Conservation (phyloP, 2,113 vertebrate species). For the Notarius lentiginosus region DNA sequence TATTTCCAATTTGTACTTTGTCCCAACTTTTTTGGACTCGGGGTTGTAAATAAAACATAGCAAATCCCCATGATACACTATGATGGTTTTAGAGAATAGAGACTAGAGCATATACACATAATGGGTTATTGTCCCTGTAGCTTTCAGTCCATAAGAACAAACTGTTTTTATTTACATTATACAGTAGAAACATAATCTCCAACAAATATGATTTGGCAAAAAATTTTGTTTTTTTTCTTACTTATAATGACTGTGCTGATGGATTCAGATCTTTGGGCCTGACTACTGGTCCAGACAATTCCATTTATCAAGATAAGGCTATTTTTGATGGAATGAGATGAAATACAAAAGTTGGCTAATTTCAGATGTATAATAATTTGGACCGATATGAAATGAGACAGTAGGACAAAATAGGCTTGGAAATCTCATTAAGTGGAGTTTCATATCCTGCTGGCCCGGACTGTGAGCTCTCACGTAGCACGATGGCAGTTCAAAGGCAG, state of each 20-base stretch:
- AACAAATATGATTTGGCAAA: neutral
- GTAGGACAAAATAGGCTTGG: constrained; percentile 31
- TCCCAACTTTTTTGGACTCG: no score
- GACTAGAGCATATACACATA: no score
- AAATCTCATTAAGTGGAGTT: constrained; percentile 43
- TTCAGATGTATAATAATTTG: constrained; percentile 29
- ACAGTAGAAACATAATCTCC: neutral
- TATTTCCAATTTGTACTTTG: no score
- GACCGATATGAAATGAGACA: constrained; percentile 15
- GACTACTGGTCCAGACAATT: neutral
- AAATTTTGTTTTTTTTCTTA: neutral
- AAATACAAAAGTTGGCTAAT: constrained; percentile 30
- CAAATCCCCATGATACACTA: neutral
- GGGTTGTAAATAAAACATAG: neutral
- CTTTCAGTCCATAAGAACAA: neutral
- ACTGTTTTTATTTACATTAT: neutral
- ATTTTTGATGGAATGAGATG: constrained; percentile 1
- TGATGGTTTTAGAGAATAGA: neutral
- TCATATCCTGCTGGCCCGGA: constrained; percentile 33
- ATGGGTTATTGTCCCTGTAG: neutral
- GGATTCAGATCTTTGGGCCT: neutral
- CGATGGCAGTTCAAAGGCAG: constrained; percentile 30
- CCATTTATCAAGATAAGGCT: neutral
- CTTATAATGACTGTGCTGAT: neutral
- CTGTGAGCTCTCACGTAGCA: neutral